Evolutionary conservation across 2,797 vertebrate species (phyloP), one percentile per base, ranked within the genome.

Genomic region (Chelon labrosus): DNA sequence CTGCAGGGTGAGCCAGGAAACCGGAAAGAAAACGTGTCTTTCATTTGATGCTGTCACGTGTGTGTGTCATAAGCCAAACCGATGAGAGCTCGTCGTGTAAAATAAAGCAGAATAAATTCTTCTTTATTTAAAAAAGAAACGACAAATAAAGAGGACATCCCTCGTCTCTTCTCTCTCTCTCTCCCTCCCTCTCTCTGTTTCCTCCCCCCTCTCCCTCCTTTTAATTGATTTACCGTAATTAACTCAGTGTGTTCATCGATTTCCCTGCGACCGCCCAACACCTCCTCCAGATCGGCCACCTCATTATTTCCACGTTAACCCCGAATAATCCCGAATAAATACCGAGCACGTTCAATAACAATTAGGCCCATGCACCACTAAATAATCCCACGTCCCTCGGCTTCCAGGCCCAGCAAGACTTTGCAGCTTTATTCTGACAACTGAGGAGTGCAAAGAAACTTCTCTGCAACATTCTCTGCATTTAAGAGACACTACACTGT

Each of bases 171-270:
- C 16, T 31, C 47, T 10, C 1, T n/a, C 19, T 16, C 19, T 12
- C 20, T 10, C 1, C 16, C 19, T 16, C 19, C 9, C 20, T 11
- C 27, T n/a, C 44, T 10, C 7, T 44, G 53, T 14, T 38, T 19
- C 22, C 63, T 52, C 50, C 44, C 57, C 70, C 3, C 67, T 51
- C 73, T 79, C 78, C 82, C 65, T 47, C 82, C 77, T 89, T 86
- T 92, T 93, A 94, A 95, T 94, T 92, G 93, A 95, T 94, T 94
- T 92, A 83, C 91, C 91, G 87, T 93, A 93, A 95, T 94, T 93
- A 94, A 94, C 92, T 94, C 88, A 82, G 84, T 91, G 91, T 90
- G 89, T 91, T 82, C 86, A 94, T 94, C 85, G 93, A 94, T 94
- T 91, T 90, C 53, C 47, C 81, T 27, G 73, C 82, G 70, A 74